phyloP scores from a whole-genome alignment of 23 tunicate species.

The Corella eumyota region DNA sequence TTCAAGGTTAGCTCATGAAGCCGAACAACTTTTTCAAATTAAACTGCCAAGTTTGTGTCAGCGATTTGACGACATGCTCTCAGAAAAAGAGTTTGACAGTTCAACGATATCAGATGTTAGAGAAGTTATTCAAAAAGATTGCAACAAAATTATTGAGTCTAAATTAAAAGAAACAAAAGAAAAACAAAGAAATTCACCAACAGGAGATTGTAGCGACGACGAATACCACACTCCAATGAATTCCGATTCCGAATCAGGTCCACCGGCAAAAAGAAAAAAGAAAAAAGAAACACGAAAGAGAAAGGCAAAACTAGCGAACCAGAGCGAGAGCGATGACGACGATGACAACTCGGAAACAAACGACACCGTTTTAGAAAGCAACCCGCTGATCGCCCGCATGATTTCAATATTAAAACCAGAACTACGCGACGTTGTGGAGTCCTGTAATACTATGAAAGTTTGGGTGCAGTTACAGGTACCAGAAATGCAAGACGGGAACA shows the following conservation, averaged over 20 bases:
- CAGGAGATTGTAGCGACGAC: neutral
- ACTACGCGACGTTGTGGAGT: slow-evolving; percentile 45
- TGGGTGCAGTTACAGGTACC: slow-evolving; percentile 89
- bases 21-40: slow-evolving; percentile 17
- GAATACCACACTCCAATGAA: slow-evolving; percentile 83
- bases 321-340: slow-evolving; percentile 46
- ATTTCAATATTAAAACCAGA: slow-evolving; percentile 59
- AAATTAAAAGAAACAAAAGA: slow-evolving; percentile 13
- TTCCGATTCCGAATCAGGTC: slow-evolving; percentile 52
- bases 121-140: slow-evolving; percentile 21
- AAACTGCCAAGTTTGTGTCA: slow-evolving; percentile 31
- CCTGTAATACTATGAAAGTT: slow-evolving; percentile 76
- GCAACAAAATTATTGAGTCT: slow-evolving; percentile 26
- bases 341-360: slow-evolving; percentile 21
- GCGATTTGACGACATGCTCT: slow-evolving; percentile 21
- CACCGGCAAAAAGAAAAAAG: slow-evolving; percentile 15
- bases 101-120: slow-evolving; percentile 18
- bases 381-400: slow-evolving; percentile 43
- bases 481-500: slow-evolving; percentile 92
- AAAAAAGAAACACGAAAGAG: slow-evolving; percentile 4
- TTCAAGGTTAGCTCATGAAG: slow-evolving; percentile 19
- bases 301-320: slow-evolving; percentile 2
- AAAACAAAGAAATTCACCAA: neutral
- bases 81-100: slow-evolving; percentile 12
- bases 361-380: slow-evolving; percentile 30